These are phyloP conservation scores for Echeneis naucrates DNA, from an alignment of 2,797 vertebrate genomes.

Conservation along the genomic window DNA sequence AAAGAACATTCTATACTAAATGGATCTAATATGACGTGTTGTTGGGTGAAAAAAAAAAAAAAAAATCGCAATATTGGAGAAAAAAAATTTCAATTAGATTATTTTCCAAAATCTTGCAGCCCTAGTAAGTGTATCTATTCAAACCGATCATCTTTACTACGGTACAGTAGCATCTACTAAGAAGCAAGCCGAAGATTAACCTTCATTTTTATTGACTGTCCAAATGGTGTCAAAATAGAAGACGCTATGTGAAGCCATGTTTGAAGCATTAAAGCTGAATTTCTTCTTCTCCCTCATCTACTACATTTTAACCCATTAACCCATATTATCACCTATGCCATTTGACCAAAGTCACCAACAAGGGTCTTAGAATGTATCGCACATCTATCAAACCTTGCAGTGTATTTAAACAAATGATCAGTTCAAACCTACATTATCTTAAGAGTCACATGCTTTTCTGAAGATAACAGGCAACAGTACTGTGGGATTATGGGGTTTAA, in stretches of 20 bases:
- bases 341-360: neutral
- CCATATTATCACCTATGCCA: neutral
- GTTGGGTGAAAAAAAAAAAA: no score
- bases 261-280: neutral
- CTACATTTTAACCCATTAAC: neutral
- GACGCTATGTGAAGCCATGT: neutral
- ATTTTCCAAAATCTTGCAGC: no score
- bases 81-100: no score
- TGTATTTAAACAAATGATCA: neutral
- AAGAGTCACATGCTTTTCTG: neutral
- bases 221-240: no score
- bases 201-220: neutral
- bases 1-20: no score
- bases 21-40: no score
- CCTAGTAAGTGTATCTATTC: no score
- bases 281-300: neutral
- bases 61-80: no score
- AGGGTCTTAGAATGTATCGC: neutral
- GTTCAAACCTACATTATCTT: neutral
- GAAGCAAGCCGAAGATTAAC: neutral
- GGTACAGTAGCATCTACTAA: neutral
- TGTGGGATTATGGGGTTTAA: neutral
- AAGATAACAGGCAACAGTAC: no score
- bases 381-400: neutral
- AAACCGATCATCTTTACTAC: neutral